phyloP scores from a whole-genome alignment of 2,797 vertebrate species.

The Pitangus sulphuratus region DNA sequence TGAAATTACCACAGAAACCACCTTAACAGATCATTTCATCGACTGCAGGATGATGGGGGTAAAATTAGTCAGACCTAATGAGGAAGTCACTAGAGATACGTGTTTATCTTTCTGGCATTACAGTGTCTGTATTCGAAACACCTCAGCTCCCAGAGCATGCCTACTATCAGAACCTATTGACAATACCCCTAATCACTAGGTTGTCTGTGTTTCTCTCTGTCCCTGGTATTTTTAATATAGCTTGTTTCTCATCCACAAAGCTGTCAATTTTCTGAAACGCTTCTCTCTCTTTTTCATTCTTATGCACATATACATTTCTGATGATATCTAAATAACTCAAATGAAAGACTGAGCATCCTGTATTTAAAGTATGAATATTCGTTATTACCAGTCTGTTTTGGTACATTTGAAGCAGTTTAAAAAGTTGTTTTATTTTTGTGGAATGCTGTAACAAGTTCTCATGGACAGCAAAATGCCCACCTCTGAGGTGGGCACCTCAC shows the following conservation, averaged over 20 bases:
- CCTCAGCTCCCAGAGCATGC: constrained; percentile 60
- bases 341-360: constrained; percentile 14
- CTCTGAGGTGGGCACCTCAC: too few species aligned
- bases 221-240: constrained; percentile 58
- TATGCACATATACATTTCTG: constrained; percentile 44
- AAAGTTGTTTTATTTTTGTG: background rate
- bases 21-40: background rate
- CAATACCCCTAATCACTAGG: constrained; percentile 73
- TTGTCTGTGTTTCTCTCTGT: constrained; percentile 53
- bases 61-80: constrained; percentile 66
- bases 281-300: constrained; percentile 12
- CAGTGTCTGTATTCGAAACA: constrained; percentile 67
- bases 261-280: constrained; percentile 71
- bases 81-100: constrained; percentile 58
- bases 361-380: constrained; percentile 34
- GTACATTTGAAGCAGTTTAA: constrained; percentile 15
- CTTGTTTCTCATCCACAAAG: constrained; percentile 58
- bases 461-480: background rate
- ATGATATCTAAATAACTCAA: constrained; percentile 53
- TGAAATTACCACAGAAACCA: background rate
- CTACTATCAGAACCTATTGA: constrained; percentile 74
- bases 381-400: constrained; percentile 11
- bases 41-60: background rate
- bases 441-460: constrained; percentile 1
- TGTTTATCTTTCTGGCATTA: constrained; percentile 57